Conservation (phyloP, 2,797 vertebrate species). For the Nannoperca australis region DNA sequence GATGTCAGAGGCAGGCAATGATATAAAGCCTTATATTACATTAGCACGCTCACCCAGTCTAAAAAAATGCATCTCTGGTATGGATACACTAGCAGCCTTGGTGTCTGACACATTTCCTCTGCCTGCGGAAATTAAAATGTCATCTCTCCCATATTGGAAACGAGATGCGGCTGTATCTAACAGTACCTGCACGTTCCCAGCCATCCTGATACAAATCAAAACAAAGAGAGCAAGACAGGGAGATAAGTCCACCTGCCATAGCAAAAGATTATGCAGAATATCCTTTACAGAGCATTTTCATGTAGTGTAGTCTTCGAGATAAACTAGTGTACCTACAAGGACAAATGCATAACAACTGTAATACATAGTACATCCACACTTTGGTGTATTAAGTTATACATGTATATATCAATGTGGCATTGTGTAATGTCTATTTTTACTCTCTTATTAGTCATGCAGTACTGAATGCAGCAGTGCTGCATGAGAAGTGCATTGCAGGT, state of each 20-base stretch:
- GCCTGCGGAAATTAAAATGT: constrained; percentile 73
- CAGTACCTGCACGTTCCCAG: constrained; percentile 39
- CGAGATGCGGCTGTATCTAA: constrained; percentile 36
- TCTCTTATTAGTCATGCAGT: constrained; percentile 50
- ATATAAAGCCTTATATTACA: constrained; percentile 58
- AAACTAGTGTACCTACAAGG: no score
- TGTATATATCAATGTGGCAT: constrained; percentile 2
- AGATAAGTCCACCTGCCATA: constrained; percentile 12
- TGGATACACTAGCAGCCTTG: constrained; percentile 51
- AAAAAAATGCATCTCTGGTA: constrained; percentile 49
- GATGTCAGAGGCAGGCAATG: constrained; percentile 39
- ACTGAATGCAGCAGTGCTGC: constrained; percentile 44
- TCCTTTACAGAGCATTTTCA: background rate
- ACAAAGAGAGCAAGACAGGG: constrained; percentile 35
- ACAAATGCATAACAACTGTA: background rate
- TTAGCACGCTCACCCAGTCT: constrained; percentile 50
- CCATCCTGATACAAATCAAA: constrained; percentile 55
- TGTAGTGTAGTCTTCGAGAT: background rate
- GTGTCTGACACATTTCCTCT: constrained; percentile 47
- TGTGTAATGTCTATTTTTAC: constrained; percentile 62
- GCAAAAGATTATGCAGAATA: constrained; percentile 19
- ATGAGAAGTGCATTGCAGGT: constrained; percentile 67
- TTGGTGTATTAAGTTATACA: background rate
- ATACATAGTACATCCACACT: constrained; percentile 4
- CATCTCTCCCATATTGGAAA: constrained; percentile 42